Conservation (phyloP, 2,797 vertebrate genomes). For the Pipistrellus nathusii region DNA sequence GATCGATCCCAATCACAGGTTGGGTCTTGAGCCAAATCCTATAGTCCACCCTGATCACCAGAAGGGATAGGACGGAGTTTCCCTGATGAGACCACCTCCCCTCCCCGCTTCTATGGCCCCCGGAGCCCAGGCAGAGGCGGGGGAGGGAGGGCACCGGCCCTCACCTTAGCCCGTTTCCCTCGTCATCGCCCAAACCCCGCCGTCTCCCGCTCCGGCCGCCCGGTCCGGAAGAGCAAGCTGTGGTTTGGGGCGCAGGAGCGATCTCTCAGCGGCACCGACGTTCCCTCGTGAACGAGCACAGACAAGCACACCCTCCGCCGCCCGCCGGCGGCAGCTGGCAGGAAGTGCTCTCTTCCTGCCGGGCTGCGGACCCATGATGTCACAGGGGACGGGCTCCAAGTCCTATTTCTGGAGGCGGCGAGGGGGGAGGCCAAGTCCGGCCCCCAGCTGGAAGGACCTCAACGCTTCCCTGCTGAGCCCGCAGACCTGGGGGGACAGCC, state of each 20-base stretch:
- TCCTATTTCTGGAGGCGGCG: slow-evolving; percentile 71
- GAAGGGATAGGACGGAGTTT: background rate
- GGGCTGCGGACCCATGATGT: slow-evolving; percentile 45
- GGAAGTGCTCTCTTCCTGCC: slow-evolving; percentile 71
- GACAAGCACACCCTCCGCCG: background rate
- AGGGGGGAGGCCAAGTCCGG: background rate
- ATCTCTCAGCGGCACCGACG: accelerated
- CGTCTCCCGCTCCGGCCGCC: background rate
- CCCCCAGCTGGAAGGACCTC: slow-evolving; percentile 25
- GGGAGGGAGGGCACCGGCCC: background rate
- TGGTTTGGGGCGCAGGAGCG: background rate
- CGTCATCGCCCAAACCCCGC: background rate
- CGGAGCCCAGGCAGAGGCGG: background rate
- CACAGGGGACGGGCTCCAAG: slow-evolving; percentile 58
- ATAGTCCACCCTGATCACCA: background rate
- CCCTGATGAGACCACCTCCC: background rate
- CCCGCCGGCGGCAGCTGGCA: background rate
- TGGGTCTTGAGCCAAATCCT: background rate
- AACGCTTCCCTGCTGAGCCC: background rate
- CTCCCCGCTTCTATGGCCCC: background rate
- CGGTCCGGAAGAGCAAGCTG: accelerated
- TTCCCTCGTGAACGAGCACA: background rate
- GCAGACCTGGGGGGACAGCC: background rate
- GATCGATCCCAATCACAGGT: background rate
- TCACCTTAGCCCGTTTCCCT: background rate